A percentile compares a stretch with the other conserved stretches of the same genome.
Conservation (phyloP, 2,888 invertebrate species). For the Auanema freiburgensis region DNA sequence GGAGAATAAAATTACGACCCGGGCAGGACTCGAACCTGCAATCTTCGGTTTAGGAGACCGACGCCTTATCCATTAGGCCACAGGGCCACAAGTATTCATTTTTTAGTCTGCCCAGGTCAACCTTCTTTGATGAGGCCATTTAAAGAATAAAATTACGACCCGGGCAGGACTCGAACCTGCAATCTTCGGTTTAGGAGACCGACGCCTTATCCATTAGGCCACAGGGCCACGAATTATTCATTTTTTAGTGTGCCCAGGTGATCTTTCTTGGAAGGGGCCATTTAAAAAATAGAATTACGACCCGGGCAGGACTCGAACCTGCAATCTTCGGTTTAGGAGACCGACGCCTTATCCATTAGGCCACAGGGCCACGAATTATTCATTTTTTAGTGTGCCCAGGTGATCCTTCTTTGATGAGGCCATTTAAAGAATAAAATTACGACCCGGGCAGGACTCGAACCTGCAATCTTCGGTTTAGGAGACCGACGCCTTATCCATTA, state of each 20-base stretch:
- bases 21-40: slow-evolving; percentile 57
- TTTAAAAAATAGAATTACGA: no score
- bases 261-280: no score
- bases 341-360: slow-evolving; percentile 62
- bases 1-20: slow-evolving; percentile 17
- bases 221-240: no score
- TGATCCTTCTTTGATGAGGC: no score
- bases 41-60: slow-evolving; percentile 62
- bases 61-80: slow-evolving; percentile 61
- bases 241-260: no score
- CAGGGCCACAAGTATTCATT: slow-evolving; percentile 26
- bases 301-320: slow-evolving; percentile 55
- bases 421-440: no score
- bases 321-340: slow-evolving; percentile 61
- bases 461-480: slow-evolving; percentile 49
- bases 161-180: slow-evolving; percentile 40
- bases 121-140: no score
- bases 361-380: no score
- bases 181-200: slow-evolving; percentile 51
- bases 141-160: no score
- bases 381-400: no score
- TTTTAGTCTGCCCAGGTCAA: no score
- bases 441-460: slow-evolving; percentile 42
- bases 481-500: slow-evolving; percentile 54
- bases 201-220: slow-evolving; percentile 56